phyloP scores from a whole-genome alignment of 2,888 invertebrate genomes.

The Pristionchus fissidentatus region DNA sequence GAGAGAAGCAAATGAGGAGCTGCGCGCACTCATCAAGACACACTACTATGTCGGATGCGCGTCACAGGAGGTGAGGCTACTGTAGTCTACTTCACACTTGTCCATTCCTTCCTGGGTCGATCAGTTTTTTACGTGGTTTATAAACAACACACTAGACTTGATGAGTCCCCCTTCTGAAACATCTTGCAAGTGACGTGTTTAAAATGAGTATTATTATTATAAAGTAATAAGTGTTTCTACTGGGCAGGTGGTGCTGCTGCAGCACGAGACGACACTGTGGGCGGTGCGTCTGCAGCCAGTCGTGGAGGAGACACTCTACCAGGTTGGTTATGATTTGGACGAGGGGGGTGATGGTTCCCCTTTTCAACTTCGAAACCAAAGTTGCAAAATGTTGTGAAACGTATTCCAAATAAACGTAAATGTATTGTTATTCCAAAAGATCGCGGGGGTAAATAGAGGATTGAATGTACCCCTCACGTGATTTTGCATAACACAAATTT shows the following conservation, averaged over 20 bases:
- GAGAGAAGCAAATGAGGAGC: background rate
- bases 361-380: background rate
- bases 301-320: constrained; percentile 27
- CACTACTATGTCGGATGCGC: constrained; percentile 35
- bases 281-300: background rate
- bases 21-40: constrained; percentile 33
- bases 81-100: background rate
- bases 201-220: background rate
- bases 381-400: too few relatives aligned
- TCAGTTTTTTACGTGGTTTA: background rate
- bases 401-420: too few relatives aligned
- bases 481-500: too few relatives aligned
- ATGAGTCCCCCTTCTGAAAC: background rate
- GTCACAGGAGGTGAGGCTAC: background rate
- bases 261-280: constrained; percentile 34
- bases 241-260: constrained; percentile 6
- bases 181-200: background rate
- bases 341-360: background rate
- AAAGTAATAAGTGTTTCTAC: background rate
- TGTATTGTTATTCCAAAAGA: too few relatives aligned
- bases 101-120: background rate
- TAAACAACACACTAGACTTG: background rate
- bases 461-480: too few relatives aligned
- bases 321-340: background rate
- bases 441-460: too few relatives aligned